Percentiles rank a stretch among this genome's conserved stretches.
Evolutionary conservation across 2,113 vertebrate genomes (phyloP).

Genomic region (Nyctereutes procyonoides): DNA sequence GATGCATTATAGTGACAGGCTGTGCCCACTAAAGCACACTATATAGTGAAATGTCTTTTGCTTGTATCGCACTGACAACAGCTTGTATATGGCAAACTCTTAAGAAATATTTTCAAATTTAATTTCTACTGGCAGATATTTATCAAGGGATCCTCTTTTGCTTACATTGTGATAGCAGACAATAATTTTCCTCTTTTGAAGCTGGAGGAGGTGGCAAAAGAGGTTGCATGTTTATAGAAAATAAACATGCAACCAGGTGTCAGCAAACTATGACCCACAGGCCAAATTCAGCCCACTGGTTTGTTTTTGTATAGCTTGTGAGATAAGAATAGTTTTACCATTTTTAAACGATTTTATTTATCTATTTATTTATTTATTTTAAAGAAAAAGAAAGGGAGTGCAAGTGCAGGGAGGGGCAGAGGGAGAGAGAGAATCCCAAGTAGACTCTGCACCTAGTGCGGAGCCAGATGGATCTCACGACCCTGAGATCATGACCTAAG

Average conservation of each 20-base stretch:
- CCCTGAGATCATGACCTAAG: not conserved
- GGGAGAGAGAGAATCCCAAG: not conserved
- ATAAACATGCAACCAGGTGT: not conserved
- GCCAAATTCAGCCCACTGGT: not conserved
- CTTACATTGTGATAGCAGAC: not conserved
- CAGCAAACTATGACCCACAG: not conserved
- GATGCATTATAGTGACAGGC: not conserved
- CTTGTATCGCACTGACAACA: not conserved
- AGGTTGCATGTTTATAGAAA: not conserved
- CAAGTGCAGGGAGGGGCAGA: not conserved
- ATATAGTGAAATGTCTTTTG: not conserved
- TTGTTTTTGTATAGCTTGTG: not conserved
- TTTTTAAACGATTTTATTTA: not conserved
- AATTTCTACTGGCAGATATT: conserved; percentile 29
- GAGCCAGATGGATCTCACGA: not conserved
- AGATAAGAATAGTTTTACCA: not conserved
- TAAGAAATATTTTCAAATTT: not conserved
- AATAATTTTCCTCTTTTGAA: conserved; percentile 23
- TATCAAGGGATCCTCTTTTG: not conserved
- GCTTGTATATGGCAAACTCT: not conserved
- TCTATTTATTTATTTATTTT: not conserved
- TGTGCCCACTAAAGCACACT: not conserved
- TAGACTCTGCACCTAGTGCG: not conserved
- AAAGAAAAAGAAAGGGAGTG: not conserved
- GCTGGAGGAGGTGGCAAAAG: not conserved